Conservation (phyloP, 2,888 invertebrate genomes). For the Mythimna ferrago region DNA sequence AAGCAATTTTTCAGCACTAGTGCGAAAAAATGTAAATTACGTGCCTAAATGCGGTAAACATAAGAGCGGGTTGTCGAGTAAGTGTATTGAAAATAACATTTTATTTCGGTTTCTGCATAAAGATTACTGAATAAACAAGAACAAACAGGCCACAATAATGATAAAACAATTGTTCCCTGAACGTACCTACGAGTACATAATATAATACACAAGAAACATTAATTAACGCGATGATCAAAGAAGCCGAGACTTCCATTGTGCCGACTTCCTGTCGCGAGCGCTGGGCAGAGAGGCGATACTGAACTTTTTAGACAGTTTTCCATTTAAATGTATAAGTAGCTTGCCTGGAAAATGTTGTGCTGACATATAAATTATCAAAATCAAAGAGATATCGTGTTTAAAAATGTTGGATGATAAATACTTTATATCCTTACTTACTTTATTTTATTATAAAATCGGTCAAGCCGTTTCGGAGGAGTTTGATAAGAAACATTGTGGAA, state of each 20-base stretch:
- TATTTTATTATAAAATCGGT: no score
- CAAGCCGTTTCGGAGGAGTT: no score
- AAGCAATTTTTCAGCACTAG: no score
- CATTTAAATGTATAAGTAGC: constrained; percentile 11
- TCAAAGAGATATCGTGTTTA: no score
- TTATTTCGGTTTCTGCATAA: background rate
- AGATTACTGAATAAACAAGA: constrained; percentile 1
- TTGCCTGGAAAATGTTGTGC: no score
- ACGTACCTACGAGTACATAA: constrained; percentile 42
- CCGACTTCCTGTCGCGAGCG: constrained; percentile 78
- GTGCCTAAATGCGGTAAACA: no score
- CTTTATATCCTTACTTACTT: no score
- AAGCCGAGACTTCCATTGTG: constrained; percentile 83
- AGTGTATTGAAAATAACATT: background rate
- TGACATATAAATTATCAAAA: no score
- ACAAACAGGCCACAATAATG: constrained; percentile 16
- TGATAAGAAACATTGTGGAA: no score
- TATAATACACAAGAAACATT: constrained; percentile 68
- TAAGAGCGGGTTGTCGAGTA: no score
- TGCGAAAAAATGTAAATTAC: no score
- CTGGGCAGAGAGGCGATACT: constrained; percentile 60
- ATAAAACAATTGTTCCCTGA: constrained; percentile 51
- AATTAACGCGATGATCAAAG: constrained; percentile 88
- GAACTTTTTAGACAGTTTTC: constrained; percentile 35
- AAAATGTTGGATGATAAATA: no score